Evolutionary conservation across 2,797 vertebrate species (phyloP).

Genomic region (Sus cebifrons): DNA sequence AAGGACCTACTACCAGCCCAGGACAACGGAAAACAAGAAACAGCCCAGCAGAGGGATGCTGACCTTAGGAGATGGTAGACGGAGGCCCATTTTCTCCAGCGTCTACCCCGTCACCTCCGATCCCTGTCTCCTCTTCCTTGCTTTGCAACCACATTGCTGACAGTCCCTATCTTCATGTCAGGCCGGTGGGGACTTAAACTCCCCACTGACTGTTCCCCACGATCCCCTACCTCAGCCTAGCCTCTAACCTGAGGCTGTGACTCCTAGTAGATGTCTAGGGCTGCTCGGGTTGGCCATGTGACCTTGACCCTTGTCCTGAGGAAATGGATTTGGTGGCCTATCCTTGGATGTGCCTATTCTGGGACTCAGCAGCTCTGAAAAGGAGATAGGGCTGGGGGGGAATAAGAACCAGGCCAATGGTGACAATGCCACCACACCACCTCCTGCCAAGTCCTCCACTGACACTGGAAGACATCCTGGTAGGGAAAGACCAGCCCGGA

Average conservation of each 20-base stretch:
- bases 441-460: not conserved
- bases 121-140: not conserved
- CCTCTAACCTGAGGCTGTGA: not conserved
- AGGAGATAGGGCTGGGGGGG: not conserved
- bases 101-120: not conserved
- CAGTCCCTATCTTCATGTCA: too few relatives aligned
- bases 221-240: not conserved
- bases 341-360: constrained; percentile 15
- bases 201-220: not conserved
- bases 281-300: not conserved
- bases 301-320: constrained; percentile 13
- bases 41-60: not conserved
- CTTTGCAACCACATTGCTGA: not conserved
- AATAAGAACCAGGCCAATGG: not conserved
- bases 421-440: not conserved
- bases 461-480: not conserved
- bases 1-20: not conserved
- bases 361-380: constrained; percentile 7
- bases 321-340: constrained; percentile 16
- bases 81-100: too few relatives aligned
- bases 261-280: not conserved
- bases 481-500: not conserved
- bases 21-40: not conserved
- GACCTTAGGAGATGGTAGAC: not conserved
- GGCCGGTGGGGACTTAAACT: not conserved